Percentiles rank a stretch among this genome's conserved stretches.
Conservation (phyloP, 2,888 invertebrate genomes). For the Kuschelorhynchus macadamiae region DNA sequence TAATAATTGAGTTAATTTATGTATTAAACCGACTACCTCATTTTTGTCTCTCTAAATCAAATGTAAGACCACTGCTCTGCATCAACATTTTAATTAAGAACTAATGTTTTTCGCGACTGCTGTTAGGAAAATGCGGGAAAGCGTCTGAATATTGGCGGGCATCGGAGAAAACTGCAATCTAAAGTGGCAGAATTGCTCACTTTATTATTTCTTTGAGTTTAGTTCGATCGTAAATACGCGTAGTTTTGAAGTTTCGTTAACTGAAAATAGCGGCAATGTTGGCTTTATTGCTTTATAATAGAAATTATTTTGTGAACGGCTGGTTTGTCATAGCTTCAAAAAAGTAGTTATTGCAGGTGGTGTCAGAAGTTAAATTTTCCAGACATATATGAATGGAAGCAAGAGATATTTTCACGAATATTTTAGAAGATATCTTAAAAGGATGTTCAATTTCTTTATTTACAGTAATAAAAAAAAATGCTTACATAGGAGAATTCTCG, state of each 20-base stretch:
- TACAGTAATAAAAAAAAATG: too few relatives aligned
- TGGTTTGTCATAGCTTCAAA: too few relatives aligned
- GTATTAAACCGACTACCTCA: too few relatives aligned
- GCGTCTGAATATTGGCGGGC: conserved; percentile 25
- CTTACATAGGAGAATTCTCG: too few relatives aligned
- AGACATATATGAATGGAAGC: too few relatives aligned
- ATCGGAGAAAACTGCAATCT: conserved; percentile 38
- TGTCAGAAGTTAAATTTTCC: too few relatives aligned
- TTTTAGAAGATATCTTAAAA: too few relatives aligned
- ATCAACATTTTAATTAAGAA: conserved; percentile 40
- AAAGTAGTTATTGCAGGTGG: too few relatives aligned
- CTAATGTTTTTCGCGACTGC: conserved; percentile 40
- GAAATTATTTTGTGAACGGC: conserved; percentile 20
- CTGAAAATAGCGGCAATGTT: conserved; percentile 33
- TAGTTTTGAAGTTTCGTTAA: conserved; percentile 42
- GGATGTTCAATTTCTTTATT: too few relatives aligned
- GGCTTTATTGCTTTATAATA: conserved; percentile 43
- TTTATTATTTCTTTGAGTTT: conserved; percentile 27
- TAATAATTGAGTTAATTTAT: too few relatives aligned
- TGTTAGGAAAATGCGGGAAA: conserved; percentile 36
- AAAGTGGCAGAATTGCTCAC: conserved; percentile 37
- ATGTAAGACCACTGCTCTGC: conserved; percentile 4
- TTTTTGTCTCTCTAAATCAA: not conserved
- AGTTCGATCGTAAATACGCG: conserved; percentile 37
- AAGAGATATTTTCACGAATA: too few relatives aligned